Conservation (phyloP, 2,113 vertebrate species). For the Phoxinus phoxinus region DNA sequence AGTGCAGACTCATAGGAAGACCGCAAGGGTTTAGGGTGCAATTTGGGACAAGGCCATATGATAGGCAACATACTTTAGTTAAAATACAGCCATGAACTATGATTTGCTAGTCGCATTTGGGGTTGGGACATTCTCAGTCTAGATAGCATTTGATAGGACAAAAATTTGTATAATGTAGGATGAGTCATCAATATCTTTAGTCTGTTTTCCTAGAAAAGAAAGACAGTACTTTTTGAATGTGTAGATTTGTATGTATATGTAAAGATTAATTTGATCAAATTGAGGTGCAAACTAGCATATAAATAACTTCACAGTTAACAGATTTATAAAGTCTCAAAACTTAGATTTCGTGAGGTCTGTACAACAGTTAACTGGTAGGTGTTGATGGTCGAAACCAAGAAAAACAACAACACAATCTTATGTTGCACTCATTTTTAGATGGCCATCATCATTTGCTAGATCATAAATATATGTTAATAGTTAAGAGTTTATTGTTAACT, state of each 20-base stretch:
- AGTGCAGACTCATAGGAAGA: too few species aligned
- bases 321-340: neutral
- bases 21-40: too few species aligned
- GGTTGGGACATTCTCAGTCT: neutral
- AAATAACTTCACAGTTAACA: neutral
- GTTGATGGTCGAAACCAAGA: slow-evolving; percentile 20
- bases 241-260: neutral
- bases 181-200: neutral
- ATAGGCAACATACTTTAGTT: neutral
- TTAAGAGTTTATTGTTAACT: neutral
- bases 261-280: neutral
- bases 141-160: neutral
- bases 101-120: neutral
- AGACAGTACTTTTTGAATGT: neutral
- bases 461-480: neutral
- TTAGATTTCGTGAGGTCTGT: neutral
- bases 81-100: neutral
- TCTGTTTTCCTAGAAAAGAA: neutral
- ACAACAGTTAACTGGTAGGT: slow-evolving; percentile 8
- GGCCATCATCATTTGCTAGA: slow-evolving; percentile 10
- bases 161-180: neutral
- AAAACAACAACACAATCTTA: neutral
- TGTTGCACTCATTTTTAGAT: neutral
- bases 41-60: too few species aligned
- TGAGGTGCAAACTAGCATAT: neutral